A percentile compares a stretch with the other conserved stretches of the same genome.
These are phyloP conservation scores for Brienomyrus brachyistius DNA, from an alignment of 2,113 vertebrate species.

Conservation along the genomic window DNA sequence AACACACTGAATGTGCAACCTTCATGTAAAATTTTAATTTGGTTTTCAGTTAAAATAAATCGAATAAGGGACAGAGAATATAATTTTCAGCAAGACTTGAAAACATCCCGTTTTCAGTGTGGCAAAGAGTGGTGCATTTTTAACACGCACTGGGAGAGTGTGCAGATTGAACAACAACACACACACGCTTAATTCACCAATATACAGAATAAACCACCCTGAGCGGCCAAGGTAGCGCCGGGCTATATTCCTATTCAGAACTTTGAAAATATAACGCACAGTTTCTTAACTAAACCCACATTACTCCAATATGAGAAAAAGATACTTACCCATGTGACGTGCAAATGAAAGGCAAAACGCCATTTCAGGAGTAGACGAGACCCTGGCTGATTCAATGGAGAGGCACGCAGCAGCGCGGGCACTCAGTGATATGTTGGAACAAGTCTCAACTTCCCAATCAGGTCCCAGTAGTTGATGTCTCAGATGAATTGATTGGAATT, in stretches of 20 bases:
- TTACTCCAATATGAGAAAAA: not conserved
- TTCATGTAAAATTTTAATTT: not conserved
- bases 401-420: not conserved
- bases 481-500: slow-evolving; percentile 8
- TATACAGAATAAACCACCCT: not conserved
- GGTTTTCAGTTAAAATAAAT: not conserved
- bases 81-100: not conserved
- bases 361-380: not conserved
- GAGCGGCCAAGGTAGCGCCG: not conserved
- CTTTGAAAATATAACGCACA: not conserved
- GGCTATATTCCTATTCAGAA: not conserved
- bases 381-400: not conserved
- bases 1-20: not conserved
- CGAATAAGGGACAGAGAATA: not conserved
- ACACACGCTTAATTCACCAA: not conserved
- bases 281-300: not conserved
- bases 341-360: not conserved
- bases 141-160: not conserved
- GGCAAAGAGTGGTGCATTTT: not conserved
- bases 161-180: not conserved
- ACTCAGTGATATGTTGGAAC: not conserved
- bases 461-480: not conserved
- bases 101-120: not conserved
- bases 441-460: not conserved
- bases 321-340: not conserved